Conservation (phyloP, 2,888 invertebrate genomes). For the Prenolepis imparis region DNA sequence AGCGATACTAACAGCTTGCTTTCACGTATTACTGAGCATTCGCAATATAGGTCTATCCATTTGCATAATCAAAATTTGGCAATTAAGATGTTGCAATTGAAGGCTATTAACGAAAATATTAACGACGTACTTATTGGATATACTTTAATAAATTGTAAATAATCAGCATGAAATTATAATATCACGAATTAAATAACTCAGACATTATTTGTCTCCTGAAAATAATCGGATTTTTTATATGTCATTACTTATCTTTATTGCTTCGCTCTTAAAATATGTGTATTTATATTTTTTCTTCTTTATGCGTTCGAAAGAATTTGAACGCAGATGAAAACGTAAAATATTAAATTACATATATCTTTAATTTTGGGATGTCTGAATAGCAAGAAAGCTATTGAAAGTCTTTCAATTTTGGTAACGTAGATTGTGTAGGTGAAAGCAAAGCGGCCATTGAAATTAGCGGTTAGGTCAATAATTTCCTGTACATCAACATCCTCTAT, state of each 20-base stretch:
- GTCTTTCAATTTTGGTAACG: background rate
- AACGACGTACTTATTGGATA: background rate
- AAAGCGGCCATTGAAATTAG: constrained; percentile 36
- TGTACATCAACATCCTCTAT: constrained; percentile 24
- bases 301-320: background rate
- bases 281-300: background rate
- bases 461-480: constrained; percentile 39
- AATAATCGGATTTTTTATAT: background rate
- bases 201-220: background rate
- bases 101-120: background rate
- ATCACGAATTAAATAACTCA: background rate
- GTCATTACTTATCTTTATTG: background rate
- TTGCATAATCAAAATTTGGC: constrained; percentile 26
- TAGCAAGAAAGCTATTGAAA: background rate
- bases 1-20: constrained; percentile 30
- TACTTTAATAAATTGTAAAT: background rate
- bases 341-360: background rate
- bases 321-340: background rate
- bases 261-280: background rate
- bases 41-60: background rate
- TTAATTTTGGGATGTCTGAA: background rate
- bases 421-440: background rate
- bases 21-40: constrained; percentile 16
- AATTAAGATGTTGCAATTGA: constrained; percentile 33
- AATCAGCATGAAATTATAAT: background rate